A percentile compares a stretch with the other conserved stretches of the same genome.
These are phyloP conservation scores for Propithecus perrieri DNA, from an alignment of 2,797 vertebrate species.

Conservation along the genomic window DNA sequence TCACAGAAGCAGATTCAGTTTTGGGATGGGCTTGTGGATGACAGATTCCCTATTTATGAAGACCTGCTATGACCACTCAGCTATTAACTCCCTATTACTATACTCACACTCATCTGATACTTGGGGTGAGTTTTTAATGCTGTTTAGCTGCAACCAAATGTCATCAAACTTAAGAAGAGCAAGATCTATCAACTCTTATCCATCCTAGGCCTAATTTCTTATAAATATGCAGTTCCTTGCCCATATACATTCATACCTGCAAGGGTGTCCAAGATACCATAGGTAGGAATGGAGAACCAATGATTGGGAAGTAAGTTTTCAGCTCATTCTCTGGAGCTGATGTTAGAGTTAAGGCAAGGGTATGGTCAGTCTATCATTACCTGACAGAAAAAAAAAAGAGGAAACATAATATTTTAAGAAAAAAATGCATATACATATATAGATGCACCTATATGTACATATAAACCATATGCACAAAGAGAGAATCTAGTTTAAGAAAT, in stretches of 20 bases:
- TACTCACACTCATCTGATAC: background rate
- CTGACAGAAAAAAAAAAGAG: background rate
- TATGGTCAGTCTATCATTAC: background rate
- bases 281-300: background rate
- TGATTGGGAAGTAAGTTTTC: background rate
- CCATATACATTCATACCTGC: background rate
- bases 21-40: background rate
- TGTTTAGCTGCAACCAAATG: background rate
- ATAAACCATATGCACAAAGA: background rate
- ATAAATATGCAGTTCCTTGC: background rate
- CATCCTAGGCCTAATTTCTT: background rate
- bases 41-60: background rate
- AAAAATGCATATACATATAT: background rate
- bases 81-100: background rate
- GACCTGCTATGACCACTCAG: background rate
- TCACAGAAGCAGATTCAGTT: background rate
- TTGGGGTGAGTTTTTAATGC: background rate
- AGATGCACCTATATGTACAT: background rate
- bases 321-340: background rate
- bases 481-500: background rate
- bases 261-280: background rate
- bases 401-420: background rate
- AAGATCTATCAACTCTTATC: background rate
- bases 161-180: background rate
- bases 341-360: background rate